Conservation (phyloP, 2,888 invertebrate genomes). For the Apamea crenata region DNA sequence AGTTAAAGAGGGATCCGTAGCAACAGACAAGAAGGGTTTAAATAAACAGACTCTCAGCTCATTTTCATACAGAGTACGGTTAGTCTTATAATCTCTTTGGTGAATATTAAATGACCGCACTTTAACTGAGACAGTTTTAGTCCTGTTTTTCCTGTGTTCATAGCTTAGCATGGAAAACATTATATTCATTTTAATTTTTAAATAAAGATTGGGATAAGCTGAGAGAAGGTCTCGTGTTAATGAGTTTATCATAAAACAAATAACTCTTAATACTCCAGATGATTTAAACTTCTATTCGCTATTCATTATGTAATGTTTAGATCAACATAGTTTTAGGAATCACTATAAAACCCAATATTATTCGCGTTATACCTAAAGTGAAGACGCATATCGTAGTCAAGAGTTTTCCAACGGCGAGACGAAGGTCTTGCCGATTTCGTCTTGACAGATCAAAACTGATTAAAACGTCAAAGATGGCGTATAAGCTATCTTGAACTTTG, state of each 20-base stretch:
- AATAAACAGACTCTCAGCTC: constrained; percentile 13
- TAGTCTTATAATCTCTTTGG: constrained; percentile 41
- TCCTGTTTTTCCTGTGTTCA: constrained; percentile 9
- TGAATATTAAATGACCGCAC: constrained; percentile 33
- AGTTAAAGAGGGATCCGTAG: not conserved
- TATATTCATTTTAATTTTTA: constrained; percentile 20
- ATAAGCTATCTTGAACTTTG: constrained; percentile 3
- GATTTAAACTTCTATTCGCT: not conserved
- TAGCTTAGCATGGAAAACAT: not conserved
- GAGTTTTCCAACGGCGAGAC: not conserved
- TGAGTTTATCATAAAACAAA: constrained; percentile 3
- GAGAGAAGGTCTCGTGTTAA: not conserved
- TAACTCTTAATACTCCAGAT: not conserved
- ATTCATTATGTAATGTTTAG: too few relatives aligned
- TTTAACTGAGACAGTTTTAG: constrained; percentile 30
- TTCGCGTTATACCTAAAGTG: not conserved
- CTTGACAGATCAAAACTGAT: not conserved
- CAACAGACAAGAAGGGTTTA: constrained; percentile 12
- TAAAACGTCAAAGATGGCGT: not conserved
- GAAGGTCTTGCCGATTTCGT: not conserved
- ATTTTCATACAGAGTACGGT: constrained; percentile 46
- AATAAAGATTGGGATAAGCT: not conserved
- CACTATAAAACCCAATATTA: not conserved
- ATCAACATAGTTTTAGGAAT: not conserved
- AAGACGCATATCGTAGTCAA: not conserved